These are phyloP conservation scores for Ariolimax columbianus DNA, from an alignment of 2,888 invertebrate species.

Conservation along the genomic window DNA sequence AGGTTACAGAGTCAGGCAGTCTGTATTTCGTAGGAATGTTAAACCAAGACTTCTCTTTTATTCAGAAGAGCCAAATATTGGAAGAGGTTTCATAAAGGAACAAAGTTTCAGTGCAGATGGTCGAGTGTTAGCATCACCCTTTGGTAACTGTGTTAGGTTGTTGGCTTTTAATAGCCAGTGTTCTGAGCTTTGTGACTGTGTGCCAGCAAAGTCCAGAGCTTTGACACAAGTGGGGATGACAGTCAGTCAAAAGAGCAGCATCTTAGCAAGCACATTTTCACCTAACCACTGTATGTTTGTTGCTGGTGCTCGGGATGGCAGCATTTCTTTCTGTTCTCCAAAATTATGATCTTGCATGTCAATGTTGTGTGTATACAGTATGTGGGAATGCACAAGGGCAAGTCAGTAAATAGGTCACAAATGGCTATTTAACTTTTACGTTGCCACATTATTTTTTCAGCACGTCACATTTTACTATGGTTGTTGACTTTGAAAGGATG, in stretches of 20 bases:
- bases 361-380: background rate
- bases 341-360: constrained; percentile 8
- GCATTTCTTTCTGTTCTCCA: constrained; percentile 45
- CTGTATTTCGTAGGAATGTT: constrained; percentile 81
- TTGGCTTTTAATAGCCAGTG: constrained; percentile 88
- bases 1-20: constrained; percentile 20
- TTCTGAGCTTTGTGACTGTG: constrained; percentile 87
- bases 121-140: constrained; percentile 92
- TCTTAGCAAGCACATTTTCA: constrained; percentile 93
- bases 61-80: constrained; percentile 91
- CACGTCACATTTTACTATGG: no score
- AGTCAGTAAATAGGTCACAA: no score
- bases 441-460: no score
- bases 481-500: no score
- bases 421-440: no score
- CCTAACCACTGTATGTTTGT: constrained; percentile 91
- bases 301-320: constrained; percentile 82
- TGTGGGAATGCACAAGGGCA: no score
- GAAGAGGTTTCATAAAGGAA: constrained; percentile 94
- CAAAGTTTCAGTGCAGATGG: constrained; percentile 94
- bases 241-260: constrained; percentile 89
- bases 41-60: constrained; percentile 89
- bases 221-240: constrained; percentile 85
- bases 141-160: constrained; percentile 90
- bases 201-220: constrained; percentile 81